Evolutionary conservation across 2,113 vertebrate genomes (phyloP).

Genomic region (Bubo bubo): DNA sequence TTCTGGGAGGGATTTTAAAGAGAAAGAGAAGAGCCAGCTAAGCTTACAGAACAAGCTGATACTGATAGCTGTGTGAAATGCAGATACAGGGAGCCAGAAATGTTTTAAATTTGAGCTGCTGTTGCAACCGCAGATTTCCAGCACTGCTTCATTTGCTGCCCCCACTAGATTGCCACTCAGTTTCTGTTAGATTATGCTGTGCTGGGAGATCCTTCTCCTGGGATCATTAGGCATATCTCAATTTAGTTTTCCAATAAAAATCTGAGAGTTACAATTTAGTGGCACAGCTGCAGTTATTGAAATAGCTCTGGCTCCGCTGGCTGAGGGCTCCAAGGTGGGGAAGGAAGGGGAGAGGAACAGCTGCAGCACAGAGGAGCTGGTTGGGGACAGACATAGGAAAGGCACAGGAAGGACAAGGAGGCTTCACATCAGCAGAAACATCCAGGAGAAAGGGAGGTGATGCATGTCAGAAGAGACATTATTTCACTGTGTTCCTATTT

Average conservation of each 20-base stretch:
- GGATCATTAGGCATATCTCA: slow-evolving; percentile 71
- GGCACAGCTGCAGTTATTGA: slow-evolving; percentile 28
- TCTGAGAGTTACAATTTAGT: slow-evolving; percentile 57
- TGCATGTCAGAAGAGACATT: background rate
- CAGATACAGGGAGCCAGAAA: slow-evolving; percentile 42
- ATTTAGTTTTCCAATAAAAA: slow-evolving; percentile 70
- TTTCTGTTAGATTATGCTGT: slow-evolving; percentile 64
- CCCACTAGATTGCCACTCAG: slow-evolving; percentile 31
- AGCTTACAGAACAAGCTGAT: slow-evolving; percentile 21
- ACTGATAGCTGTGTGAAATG: slow-evolving; percentile 47
- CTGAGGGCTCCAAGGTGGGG: background rate
- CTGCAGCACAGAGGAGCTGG: background rate
- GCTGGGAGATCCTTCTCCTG: slow-evolving; percentile 65
- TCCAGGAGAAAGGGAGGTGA: background rate
- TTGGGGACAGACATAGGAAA: background rate
- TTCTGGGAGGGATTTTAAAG: slow-evolving; percentile 4
- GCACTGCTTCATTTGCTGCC: slow-evolving; percentile 23
- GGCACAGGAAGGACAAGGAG: background rate
- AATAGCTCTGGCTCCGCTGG: slow-evolving; percentile 23
- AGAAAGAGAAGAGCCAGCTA: slow-evolving; percentile 45
- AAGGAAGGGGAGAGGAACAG: background rate
- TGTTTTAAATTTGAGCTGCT: slow-evolving; percentile 38
- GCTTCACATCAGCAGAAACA: background rate
- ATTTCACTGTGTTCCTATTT: background rate
- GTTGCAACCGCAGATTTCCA: background rate